Conservation (phyloP, 2,888 invertebrate species). For the Dione vanillae region DNA sequence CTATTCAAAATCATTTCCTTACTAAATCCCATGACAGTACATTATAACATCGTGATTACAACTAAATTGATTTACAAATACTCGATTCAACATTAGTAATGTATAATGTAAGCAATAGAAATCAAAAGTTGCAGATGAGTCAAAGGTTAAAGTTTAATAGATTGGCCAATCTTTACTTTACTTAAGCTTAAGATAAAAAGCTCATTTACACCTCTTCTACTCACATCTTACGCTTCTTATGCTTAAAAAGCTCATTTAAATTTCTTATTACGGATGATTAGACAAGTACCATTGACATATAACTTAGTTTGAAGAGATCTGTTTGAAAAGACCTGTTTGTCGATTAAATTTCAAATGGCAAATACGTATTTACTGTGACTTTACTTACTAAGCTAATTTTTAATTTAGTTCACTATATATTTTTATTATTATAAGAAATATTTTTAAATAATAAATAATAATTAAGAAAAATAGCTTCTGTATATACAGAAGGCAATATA, state of each 20-base stretch:
- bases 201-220: background rate
- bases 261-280: background rate
- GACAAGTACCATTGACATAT: background rate
- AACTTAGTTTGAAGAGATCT: background rate
- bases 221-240: background rate
- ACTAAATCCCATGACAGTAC: slow-evolving; percentile 30
- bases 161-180: slow-evolving; percentile 10
- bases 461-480: no score
- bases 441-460: no score
- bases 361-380: no score
- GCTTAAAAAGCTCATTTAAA: background rate
- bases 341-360: no score
- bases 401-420: no score
- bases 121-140: slow-evolving; percentile 24
- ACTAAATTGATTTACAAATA: slow-evolving; percentile 20
- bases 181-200: background rate
- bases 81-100: background rate
- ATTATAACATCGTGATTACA: slow-evolving; percentile 16
- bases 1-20: slow-evolving; percentile 6
- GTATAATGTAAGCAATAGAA: slow-evolving; percentile 5
- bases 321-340: no score
- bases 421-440: no score
- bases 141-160: slow-evolving; percentile 11
- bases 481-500: no score
- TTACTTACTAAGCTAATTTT: no score